phyloP scores from a whole-genome alignment of 2,888 invertebrate genomes.

The Priapulus caudatus region DNA sequence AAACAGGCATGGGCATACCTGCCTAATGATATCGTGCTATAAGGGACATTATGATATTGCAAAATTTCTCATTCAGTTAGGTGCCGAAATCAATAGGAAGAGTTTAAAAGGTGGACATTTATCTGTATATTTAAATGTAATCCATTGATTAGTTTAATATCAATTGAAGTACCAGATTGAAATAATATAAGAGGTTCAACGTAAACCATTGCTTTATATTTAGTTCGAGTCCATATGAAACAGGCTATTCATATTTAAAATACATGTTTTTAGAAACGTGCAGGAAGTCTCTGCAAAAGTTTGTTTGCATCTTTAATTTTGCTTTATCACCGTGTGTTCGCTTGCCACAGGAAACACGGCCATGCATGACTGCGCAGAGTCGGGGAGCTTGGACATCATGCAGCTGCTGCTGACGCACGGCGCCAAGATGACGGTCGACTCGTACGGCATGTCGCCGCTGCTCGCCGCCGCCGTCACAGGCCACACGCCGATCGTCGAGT shows the following conservation, averaged over 20 bases:
- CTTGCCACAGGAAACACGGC: constrained; percentile 76
- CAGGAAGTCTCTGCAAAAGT: too few species aligned
- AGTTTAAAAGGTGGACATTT: constrained; percentile 47
- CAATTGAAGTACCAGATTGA: too few species aligned
- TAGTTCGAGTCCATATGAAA: too few species aligned
- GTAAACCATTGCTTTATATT: too few species aligned
- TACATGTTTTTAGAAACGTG: too few species aligned
- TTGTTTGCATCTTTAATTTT: too few species aligned
- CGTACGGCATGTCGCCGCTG: constrained; percentile 89
- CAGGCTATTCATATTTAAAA: too few species aligned
- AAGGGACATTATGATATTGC: constrained; percentile 85
- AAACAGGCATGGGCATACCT: constrained; percentile 89
- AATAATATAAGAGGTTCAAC: too few species aligned
- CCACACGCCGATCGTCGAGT: constrained; percentile 82
- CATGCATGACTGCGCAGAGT: constrained; percentile 94
- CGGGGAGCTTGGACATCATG: constrained; percentile 80
- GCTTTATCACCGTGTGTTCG: too few species aligned
- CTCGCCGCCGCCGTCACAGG: constrained; percentile 80
- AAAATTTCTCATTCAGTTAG: constrained; percentile 67
- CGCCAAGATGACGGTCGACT: constrained; percentile 84
- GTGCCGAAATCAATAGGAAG: constrained; percentile 83
- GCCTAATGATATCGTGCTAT: constrained; percentile 95
- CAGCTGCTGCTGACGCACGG: constrained; percentile 73
- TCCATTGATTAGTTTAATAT: too few species aligned
- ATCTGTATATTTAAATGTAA: too few species aligned